Conservation (phyloP, 92 coral and sea anemone genomes). For the Parazoanthus darwini region DNA sequence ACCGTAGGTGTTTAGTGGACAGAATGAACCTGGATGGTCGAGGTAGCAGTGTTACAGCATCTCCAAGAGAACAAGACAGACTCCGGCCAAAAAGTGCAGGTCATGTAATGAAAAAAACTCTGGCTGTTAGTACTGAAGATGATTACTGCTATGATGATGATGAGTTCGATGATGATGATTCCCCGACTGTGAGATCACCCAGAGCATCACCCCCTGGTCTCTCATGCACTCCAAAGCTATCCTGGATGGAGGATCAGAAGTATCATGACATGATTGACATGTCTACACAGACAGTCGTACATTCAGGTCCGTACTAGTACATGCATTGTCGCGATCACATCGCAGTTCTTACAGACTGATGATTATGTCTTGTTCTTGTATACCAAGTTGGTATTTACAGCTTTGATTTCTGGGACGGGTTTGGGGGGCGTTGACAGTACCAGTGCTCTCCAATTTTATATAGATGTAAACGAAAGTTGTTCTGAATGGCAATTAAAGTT, state of each 20-base stretch:
- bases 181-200: conserved; percentile 53
- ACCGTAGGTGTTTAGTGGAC: conserved; percentile 66
- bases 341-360: no score
- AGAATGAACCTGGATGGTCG: conserved; percentile 87
- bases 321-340: no score
- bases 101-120: conserved; percentile 42
- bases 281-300: conserved; percentile 92
- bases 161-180: conserved; percentile 70
- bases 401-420: no score
- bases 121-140: conserved; percentile 49
- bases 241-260: conserved; percentile 63
- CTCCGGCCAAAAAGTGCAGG: conserved; percentile 68
- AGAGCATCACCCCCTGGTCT: conserved; percentile 24
- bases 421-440: background rate
- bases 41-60: conserved; percentile 63
- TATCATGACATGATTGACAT: conserved; percentile 76
- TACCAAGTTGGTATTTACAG: no score
- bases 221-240: conserved; percentile 39
- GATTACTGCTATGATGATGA: conserved; percentile 53
- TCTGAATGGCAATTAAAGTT: background rate
- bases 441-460: background rate
- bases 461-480: background rate
- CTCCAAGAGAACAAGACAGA: conserved; percentile 52
- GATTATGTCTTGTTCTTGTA: no score
- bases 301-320: conserved; percentile 57